Evolutionary conservation across 2,113 vertebrate species (phyloP).

Genomic region (Mus pahari): DNA sequence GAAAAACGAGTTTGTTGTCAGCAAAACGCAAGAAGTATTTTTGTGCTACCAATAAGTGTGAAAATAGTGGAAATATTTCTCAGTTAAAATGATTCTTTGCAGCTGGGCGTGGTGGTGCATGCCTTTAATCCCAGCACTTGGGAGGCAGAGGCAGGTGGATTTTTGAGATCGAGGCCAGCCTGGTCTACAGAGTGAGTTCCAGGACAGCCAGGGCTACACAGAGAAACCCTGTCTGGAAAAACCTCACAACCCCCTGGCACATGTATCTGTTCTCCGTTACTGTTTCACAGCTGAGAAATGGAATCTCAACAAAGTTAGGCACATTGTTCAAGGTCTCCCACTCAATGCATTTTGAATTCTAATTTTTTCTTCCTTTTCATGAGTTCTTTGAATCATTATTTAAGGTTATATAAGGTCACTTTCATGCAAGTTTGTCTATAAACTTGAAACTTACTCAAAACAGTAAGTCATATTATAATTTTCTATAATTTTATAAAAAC

Average conservation of each 20-base stretch:
- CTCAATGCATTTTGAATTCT: not conserved
- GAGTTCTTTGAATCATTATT: not conserved
- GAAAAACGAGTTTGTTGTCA: not conserved
- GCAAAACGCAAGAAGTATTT: not conserved
- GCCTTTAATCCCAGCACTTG: no score
- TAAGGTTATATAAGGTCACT: not conserved
- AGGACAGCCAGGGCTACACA: no score
- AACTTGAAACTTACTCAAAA: not conserved
- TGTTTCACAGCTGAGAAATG: not conserved
- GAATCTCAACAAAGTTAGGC: not conserved
- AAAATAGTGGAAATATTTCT: constrained; percentile 21
- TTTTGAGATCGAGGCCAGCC: no score
- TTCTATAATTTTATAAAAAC: not conserved
- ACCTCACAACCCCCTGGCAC: no score
- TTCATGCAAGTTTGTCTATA: not conserved
- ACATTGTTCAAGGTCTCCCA: not conserved
- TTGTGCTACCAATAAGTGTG: not conserved
- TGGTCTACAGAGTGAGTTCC: no score
- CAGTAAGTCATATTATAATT: not conserved
- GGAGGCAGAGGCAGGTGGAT: no score
- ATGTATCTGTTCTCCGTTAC: not conserved
- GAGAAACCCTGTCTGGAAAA: no score
- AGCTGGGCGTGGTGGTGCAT: no score
- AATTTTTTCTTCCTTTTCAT: not conserved
- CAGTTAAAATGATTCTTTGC: not conserved